Conservation (phyloP, 2,113 vertebrate species). For the Pelecanus crispus region DNA sequence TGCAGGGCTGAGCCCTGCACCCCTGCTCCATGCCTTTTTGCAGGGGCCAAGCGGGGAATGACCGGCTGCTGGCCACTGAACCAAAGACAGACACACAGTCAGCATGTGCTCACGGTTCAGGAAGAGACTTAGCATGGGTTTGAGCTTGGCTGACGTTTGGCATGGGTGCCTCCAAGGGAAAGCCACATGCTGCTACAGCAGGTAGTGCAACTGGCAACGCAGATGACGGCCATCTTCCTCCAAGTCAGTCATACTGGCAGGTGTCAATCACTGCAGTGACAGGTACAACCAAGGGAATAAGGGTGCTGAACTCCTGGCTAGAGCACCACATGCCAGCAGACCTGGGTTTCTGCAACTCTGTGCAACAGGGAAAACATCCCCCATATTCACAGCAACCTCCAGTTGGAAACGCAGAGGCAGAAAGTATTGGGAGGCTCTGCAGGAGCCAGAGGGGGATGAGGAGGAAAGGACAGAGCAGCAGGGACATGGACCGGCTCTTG, state of each 20-base stretch:
- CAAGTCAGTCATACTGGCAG: neutral
- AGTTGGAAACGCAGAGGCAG: neutral
- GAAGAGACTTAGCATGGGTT: neutral
- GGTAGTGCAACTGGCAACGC: neutral
- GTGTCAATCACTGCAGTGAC: neutral
- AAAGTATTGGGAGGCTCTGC: neutral
- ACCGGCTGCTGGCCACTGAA: neutral
- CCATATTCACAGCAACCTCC: neutral
- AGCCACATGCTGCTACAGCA: neutral
- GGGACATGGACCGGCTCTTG: neutral
- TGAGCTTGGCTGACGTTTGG: neutral
- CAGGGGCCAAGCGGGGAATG: neutral
- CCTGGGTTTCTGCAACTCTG: neutral
- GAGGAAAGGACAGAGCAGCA: neutral
- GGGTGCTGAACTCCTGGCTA: neutral
- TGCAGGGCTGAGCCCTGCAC: rapidly evolving
- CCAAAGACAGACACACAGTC: neutral
- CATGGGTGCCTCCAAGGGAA: neutral
- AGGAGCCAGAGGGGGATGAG: neutral
- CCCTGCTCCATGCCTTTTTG: neutral
- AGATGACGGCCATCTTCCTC: neutral
- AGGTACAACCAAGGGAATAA: neutral
- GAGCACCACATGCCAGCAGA: neutral
- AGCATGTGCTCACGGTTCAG: rapidly evolving
- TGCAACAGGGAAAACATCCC: neutral